phyloP scores from a whole-genome alignment of 1,140 invertebrate genomes.

The Dolichoris vasculosae region DNA sequence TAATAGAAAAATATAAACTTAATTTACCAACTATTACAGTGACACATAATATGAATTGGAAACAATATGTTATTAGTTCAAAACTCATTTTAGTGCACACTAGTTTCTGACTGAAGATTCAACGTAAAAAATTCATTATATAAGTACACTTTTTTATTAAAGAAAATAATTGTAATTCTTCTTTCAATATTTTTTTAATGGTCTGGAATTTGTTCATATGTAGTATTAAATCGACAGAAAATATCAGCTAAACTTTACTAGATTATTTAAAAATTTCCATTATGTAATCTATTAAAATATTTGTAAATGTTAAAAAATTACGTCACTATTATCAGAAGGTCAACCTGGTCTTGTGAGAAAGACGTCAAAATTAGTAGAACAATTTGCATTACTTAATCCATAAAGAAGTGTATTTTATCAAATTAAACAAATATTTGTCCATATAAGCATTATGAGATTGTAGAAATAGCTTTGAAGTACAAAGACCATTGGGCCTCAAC shows the following conservation, averaged over 20 bases:
- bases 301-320: background rate
- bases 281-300: conserved; percentile 15
- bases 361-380: background rate
- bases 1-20: background rate
- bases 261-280: conserved; percentile 13
- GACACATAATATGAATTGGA: too few species aligned
- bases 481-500: background rate
- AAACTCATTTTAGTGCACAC: background rate
- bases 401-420: background rate
- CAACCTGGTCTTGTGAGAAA: background rate
- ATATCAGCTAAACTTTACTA: background rate
- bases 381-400: background rate
- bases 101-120: background rate
- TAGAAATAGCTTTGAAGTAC: background rate
- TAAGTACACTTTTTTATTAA: background rate
- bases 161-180: background rate
- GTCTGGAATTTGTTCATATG: background rate
- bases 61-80: background rate
- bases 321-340: background rate
- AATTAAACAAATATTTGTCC: conserved; percentile 12
- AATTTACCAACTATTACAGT: background rate
- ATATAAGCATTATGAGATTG: conserved; percentile 4
- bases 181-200: background rate
- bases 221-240: background rate
- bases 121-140: background rate